Conservation (phyloP, 2,888 invertebrate species). For the Argyra leucocephala region DNA sequence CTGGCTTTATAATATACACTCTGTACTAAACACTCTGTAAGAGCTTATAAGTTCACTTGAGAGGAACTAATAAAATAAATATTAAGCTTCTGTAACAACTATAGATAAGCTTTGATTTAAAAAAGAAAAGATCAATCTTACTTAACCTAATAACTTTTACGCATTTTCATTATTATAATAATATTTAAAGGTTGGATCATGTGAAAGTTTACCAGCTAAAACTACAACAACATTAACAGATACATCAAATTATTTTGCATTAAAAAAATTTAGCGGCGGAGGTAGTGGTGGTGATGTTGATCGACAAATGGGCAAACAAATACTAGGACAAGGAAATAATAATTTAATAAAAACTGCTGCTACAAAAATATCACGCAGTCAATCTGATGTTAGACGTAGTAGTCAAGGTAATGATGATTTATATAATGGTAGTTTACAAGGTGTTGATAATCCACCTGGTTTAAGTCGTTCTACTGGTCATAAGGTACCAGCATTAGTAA, state of each 20-base stretch:
- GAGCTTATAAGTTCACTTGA: too few species aligned
- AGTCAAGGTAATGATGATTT: conserved; percentile 39
- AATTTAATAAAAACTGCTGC: conserved; percentile 41
- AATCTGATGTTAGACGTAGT: conserved; percentile 45
- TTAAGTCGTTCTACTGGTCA: conserved; percentile 31
- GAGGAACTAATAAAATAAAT: too few species aligned
- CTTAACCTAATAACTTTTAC: too few species aligned
- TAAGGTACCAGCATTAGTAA: conserved; percentile 65
- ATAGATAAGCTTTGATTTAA: too few species aligned
- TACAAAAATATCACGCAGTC: conserved; percentile 45
- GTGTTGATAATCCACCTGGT: conserved; percentile 33
- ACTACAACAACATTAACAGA: conserved; percentile 12
- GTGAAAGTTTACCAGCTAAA: conserved; percentile 55
- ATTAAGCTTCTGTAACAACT: too few species aligned
- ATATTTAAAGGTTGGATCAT: conserved; percentile 60
- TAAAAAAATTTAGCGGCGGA: conserved; percentile 13
- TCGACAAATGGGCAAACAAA: background rate
- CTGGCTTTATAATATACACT: too few species aligned
- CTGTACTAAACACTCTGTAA: too few species aligned
- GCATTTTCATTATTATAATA: background rate
- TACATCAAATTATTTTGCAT: too few species aligned
- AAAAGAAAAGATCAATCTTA: too few species aligned
- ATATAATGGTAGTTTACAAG: conserved; percentile 27
- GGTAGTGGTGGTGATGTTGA: conserved; percentile 35
- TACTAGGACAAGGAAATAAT: conserved; percentile 8